A percentile compares a stretch with the other conserved stretches of the same genome.
Evolutionary conservation across 2,888 invertebrate species (phyloP).

Genomic region (Malthinus seriepunctatus): DNA sequence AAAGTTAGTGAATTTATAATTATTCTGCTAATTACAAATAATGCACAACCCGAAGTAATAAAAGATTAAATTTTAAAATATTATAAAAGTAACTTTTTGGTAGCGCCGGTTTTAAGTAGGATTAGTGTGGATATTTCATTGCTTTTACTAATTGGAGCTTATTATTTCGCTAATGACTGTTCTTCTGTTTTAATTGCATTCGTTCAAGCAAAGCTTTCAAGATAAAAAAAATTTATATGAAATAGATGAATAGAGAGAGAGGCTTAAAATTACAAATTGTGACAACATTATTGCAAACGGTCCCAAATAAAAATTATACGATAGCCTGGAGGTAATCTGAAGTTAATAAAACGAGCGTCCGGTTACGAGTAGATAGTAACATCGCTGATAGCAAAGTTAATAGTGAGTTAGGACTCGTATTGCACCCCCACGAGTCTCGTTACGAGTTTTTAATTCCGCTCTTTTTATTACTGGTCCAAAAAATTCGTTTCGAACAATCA

Average conservation of each 20-base stretch:
- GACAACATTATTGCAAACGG: slow-evolving; percentile 21
- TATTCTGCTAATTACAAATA: too few species aligned
- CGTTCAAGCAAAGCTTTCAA: slow-evolving; percentile 8
- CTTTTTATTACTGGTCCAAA: slow-evolving; percentile 46
- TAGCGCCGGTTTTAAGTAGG: slow-evolving; percentile 30
- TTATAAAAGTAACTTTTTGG: slow-evolving; percentile 32
- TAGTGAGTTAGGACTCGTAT: slow-evolving; percentile 42
- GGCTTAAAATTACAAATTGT: slow-evolving; percentile 18
- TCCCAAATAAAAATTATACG: slow-evolving; percentile 41
- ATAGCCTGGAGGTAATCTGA: slow-evolving; percentile 44
- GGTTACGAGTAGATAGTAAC: slow-evolving; percentile 38
- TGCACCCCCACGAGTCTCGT: slow-evolving; percentile 45
- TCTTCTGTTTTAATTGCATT: slow-evolving; percentile 35
- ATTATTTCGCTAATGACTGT: slow-evolving; percentile 36
- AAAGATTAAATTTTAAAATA: slow-evolving; percentile 36
- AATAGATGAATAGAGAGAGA: slow-evolving; percentile 14
- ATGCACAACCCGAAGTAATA: slow-evolving; percentile 21
- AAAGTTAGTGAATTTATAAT: too few species aligned
- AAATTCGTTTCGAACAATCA: slow-evolving; percentile 42
- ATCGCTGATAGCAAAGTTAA: slow-evolving; percentile 43
- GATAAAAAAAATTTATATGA: slow-evolving; percentile 12
- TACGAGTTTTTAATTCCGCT: slow-evolving; percentile 52
- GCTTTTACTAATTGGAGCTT: slow-evolving; percentile 38
- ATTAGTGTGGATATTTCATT: slow-evolving; percentile 29
- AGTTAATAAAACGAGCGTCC: slow-evolving; percentile 45